A percentile compares a stretch with the other conserved stretches of the same genome.
phyloP scores from a whole-genome alignment of 92 coral and sea anemone genomes.

The Paragorgia papillata region DNA sequence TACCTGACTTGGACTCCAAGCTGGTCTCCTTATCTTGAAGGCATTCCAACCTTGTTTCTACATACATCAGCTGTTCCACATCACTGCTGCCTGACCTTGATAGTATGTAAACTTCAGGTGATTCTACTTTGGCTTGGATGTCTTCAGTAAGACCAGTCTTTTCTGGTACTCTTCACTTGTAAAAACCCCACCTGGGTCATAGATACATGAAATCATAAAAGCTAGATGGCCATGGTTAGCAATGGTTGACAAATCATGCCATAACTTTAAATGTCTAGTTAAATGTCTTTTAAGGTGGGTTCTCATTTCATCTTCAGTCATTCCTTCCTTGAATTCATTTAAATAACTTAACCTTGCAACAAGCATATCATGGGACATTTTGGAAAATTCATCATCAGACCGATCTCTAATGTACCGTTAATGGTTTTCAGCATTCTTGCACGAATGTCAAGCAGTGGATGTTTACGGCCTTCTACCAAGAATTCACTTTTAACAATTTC shows the following conservation, averaged over 20 bases:
- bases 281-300: conserved; percentile 44
- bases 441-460: conserved; percentile 48
- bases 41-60: no score
- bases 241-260: conserved; percentile 73
- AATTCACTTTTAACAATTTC: conserved; percentile 19
- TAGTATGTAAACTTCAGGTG: conserved; percentile 38
- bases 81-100: conserved; percentile 47
- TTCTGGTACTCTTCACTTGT: conserved; percentile 47
- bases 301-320: conserved; percentile 46
- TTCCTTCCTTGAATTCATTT: conserved; percentile 50
- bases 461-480: no score
- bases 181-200: conserved; percentile 53
- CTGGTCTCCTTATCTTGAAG: not conserved
- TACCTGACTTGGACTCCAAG: not conserved
- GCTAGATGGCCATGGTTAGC: conserved; percentile 64
- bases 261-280: conserved; percentile 50
- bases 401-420: conserved; percentile 39
- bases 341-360: conserved; percentile 17
- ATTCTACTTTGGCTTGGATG: conserved; percentile 49
- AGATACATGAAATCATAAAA: conserved; percentile 54
- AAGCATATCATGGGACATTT: conserved; percentile 41
- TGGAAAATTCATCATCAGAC: conserved; percentile 47
- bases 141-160: conserved; percentile 39
- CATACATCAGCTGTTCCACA: conserved; percentile 49
- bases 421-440: conserved; percentile 34